phyloP scores from a whole-genome alignment of 2,113 vertebrate genomes.

The Bostrychus sinensis region DNA sequence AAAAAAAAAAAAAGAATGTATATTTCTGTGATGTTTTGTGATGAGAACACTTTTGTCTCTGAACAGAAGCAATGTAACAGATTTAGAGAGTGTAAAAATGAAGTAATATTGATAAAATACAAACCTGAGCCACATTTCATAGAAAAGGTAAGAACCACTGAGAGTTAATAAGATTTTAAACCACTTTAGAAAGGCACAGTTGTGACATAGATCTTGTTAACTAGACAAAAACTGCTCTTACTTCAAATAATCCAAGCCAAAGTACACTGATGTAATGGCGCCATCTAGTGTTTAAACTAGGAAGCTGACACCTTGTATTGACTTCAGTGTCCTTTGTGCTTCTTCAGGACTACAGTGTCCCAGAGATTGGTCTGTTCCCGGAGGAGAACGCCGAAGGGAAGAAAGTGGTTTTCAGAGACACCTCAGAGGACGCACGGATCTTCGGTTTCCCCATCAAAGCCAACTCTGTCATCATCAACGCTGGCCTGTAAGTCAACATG shows the following conservation, averaged over 20 bases:
- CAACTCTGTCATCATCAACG: constrained; percentile 88
- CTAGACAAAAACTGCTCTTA: too few species aligned
- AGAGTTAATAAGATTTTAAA: too few species aligned
- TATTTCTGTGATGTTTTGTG: too few species aligned
- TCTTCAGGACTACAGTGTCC: constrained; percentile 87
- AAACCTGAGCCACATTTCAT: too few species aligned
- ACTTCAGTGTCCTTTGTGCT: not conserved
- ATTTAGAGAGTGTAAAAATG: too few species aligned
- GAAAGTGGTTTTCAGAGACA: constrained; percentile 82
- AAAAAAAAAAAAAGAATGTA: too few species aligned
- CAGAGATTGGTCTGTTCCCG: constrained; percentile 87
- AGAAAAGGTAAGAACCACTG: too few species aligned
- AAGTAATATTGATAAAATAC: too few species aligned
- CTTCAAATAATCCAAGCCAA: too few species aligned
- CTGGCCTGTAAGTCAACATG: constrained; percentile 94
- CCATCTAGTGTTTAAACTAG: constrained; percentile 52
- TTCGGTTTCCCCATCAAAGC: constrained; percentile 83
- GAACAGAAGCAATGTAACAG: too few species aligned
- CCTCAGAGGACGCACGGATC: constrained; percentile 82
- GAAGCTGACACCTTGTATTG: not conserved
- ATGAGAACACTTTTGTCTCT: too few species aligned
- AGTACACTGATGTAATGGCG: not conserved
- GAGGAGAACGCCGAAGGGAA: constrained; percentile 87
- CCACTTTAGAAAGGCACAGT: not conserved
- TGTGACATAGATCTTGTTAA: not conserved